These are phyloP conservation scores for Sebastes glaucus DNA, from an alignment of 2,797 vertebrate genomes.

Conservation along the genomic window DNA sequence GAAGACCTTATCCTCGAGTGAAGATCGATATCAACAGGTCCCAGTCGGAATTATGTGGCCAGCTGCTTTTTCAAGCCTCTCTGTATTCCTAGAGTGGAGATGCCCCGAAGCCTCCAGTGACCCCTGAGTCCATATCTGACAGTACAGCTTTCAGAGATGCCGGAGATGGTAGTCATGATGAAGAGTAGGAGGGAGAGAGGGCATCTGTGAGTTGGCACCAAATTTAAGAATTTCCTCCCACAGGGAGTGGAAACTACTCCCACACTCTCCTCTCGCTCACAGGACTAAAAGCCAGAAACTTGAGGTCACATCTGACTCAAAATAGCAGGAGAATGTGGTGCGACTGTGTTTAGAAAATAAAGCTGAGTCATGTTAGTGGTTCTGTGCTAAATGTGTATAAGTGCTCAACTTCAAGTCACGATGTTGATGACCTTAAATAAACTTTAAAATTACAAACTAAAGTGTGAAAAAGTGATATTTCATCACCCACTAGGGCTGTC, in stretches of 20 bases:
- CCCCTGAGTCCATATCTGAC: slow-evolving; percentile 62
- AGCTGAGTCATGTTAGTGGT: neutral
- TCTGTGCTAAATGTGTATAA: neutral
- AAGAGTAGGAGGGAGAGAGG: slow-evolving; percentile 40
- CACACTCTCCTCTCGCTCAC: slow-evolving; percentile 19
- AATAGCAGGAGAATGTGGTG: neutral
- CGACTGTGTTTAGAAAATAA: neutral
- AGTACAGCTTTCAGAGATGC: slow-evolving; percentile 51
- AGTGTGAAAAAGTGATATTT: neutral
- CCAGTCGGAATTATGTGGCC: slow-evolving; percentile 32
- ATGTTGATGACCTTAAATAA: neutral
- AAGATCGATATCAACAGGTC: slow-evolving; percentile 66
- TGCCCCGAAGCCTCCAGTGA: slow-evolving; percentile 48
- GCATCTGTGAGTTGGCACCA: slow-evolving; percentile 26
- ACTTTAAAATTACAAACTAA: neutral
- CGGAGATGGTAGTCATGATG: slow-evolving; percentile 47
- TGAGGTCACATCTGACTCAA: slow-evolving; percentile 15
- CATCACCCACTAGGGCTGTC: neutral
- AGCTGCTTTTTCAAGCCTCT: slow-evolving; percentile 45
- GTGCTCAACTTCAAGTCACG: neutral
- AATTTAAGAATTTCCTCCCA: slow-evolving; percentile 53
- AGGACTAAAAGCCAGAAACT: neutral
- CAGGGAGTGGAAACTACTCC: slow-evolving; percentile 34
- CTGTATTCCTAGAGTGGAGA: slow-evolving; percentile 35
- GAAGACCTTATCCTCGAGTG: slow-evolving; percentile 35